Conservation (phyloP, 2,797 vertebrate species). For the Sebastiscus tertius region DNA sequence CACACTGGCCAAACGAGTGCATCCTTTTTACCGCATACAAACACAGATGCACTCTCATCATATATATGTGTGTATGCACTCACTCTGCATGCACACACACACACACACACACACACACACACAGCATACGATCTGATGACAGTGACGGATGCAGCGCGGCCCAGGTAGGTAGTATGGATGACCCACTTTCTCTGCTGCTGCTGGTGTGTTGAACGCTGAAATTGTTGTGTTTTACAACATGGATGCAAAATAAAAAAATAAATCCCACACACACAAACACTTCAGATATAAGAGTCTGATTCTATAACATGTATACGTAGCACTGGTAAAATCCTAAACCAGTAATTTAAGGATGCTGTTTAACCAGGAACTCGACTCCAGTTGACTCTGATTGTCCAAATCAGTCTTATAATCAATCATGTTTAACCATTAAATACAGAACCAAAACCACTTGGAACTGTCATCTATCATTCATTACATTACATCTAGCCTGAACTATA, state of each 20-base stretch:
- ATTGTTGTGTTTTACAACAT: background rate
- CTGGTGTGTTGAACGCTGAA: background rate
- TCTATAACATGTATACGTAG: background rate
- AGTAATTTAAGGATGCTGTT: background rate
- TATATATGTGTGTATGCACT: background rate
- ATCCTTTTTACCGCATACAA: background rate
- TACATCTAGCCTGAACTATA: no score
- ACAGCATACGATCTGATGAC: constrained; percentile 21
- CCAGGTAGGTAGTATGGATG: constrained; percentile 41
- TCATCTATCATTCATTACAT: no score
- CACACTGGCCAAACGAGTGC: background rate
- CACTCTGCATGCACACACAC: background rate
- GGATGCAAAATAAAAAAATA: background rate
- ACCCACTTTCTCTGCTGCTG: constrained; percentile 50
- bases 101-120: background rate
- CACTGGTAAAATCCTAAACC: background rate
- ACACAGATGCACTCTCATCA: background rate
- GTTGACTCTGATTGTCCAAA: background rate
- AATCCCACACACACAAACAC: background rate
- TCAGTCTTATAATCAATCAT: background rate
- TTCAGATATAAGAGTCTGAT: background rate
- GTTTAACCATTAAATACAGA: background rate
- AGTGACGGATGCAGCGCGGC: constrained; percentile 37
- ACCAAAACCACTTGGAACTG: no score
- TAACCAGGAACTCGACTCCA: background rate